phyloP scores from a whole-genome alignment of 2,888 invertebrate species.

The Tetramorium bicarinatum region DNA sequence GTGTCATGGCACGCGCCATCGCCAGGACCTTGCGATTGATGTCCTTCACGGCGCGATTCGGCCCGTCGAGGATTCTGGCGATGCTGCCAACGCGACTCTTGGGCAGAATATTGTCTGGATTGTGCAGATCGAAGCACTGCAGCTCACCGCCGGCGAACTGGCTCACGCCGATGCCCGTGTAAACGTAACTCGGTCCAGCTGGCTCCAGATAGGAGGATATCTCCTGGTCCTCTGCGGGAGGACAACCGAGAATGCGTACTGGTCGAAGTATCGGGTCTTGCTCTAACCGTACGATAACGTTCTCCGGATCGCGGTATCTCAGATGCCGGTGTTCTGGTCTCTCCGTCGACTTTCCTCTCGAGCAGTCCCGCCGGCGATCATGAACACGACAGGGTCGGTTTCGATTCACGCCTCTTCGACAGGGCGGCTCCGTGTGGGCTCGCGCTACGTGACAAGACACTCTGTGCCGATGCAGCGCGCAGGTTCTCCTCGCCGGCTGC shows the following conservation, averaged over 20 bases:
- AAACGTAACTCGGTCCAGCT: constrained; percentile 68
- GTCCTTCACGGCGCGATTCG: constrained; percentile 80
- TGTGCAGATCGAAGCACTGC: constrained; percentile 69
- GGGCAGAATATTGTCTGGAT: constrained; percentile 72
- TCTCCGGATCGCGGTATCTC: constrained; percentile 70
- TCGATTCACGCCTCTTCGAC: constrained; percentile 56
- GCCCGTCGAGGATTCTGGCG: constrained; percentile 79
- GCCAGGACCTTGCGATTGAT: constrained; percentile 81
- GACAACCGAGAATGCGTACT: constrained; percentile 72
- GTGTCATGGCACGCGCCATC: constrained; percentile 83
- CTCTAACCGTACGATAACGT: constrained; percentile 70
- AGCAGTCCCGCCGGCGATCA: constrained; percentile 67
- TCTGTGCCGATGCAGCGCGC: constrained; percentile 65
- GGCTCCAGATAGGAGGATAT: constrained; percentile 71
- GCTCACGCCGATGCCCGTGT: constrained; percentile 58
- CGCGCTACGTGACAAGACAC: constrained; percentile 57
- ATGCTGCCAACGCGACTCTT: constrained; percentile 72
- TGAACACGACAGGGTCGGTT: constrained; percentile 71
- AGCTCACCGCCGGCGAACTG: constrained; percentile 60
- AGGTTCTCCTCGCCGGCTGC: constrained; percentile 54
- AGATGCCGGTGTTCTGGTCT: constrained; percentile 61
- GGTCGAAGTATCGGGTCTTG: constrained; percentile 72
- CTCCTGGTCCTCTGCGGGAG: constrained; percentile 68
- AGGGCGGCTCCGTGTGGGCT: constrained; percentile 58
- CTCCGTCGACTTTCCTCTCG: constrained; percentile 67